Evolutionary conservation across 2,113 vertebrate species (phyloP), one percentile per base, ranked within the genome.

Genomic region (Gambusia holbrooki): DNA sequence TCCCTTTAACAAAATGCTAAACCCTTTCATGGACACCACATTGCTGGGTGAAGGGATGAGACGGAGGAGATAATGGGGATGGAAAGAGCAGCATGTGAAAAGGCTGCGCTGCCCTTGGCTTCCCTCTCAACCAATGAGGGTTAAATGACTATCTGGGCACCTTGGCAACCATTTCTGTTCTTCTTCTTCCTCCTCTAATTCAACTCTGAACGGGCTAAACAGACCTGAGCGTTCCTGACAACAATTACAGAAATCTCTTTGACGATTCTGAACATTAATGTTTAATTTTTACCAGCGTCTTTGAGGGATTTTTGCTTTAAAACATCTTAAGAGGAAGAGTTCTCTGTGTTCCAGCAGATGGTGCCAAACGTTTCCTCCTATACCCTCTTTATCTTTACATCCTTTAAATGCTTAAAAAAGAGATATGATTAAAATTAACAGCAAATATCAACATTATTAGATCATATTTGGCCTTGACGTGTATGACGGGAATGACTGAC

Each of bases 111-210:
- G 85, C 89, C 81, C 89, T 90, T 82, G 9, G 81, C 70, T 76
- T 77, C 70, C 80, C 77, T 86, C 84, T 82, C 85, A 82, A 85
- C 90, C 91, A 92, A 79, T 88, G 84, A 85, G 84, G 87, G 88
- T 90, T 90, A 92, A 92, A 91, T 88, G 84, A 90, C 88, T 87
- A 85, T 88, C 87, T 82, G 85, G 83, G 82, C 87, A 88, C 91
- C 91, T 86, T 92, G 91, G 91, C 88, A 92, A 92, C 92, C 88
- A 88, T 89, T 82, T 84, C 90, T 87, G 77, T 80, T 30, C 79
- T 79, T 84, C 77, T 62, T 51, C 73, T 68, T 63, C 74, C 67
- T 61, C 80, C 74, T 82, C 69, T 88, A 80, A 81, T 82, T 84
- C 37, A 10, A 54, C 70, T 77, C 74, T 77, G 81, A 87, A 81